These are phyloP conservation scores for Palaemon carinicauda DNA, from an alignment of 1,140 invertebrate genomes.

Conservation along the genomic window DNA sequence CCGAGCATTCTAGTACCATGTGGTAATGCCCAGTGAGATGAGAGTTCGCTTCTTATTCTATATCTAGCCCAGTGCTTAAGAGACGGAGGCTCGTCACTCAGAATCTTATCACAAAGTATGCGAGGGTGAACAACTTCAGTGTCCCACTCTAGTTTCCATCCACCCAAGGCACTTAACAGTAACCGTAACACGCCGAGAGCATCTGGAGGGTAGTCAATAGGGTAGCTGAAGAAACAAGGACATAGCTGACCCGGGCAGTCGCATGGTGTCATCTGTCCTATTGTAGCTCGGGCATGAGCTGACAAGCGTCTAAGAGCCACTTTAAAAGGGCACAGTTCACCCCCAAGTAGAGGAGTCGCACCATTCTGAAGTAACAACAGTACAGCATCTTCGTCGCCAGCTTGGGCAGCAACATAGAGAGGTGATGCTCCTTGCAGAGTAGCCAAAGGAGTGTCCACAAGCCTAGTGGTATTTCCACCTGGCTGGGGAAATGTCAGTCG, in stretches of 20 bases:
- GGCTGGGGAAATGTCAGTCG: constrained; percentile 7
- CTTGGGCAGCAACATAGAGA: constrained; percentile 34
- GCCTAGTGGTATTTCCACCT: not conserved
- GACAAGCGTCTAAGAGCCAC: constrained; percentile 32
- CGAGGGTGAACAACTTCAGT: constrained; percentile 9
- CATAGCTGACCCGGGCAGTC: not conserved
- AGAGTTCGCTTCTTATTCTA: constrained; percentile 6
- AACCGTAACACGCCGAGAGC: constrained; percentile 15
- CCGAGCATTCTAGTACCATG: not conserved
- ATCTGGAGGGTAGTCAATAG: constrained; percentile 11
- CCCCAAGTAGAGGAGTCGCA: constrained; percentile 1
- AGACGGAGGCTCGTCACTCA: not conserved
- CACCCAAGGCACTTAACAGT: constrained; percentile 17
- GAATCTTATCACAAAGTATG: not conserved
- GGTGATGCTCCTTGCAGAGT: constrained; percentile 29
- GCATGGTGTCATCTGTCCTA: constrained; percentile 27
- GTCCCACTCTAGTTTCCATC: not conserved
- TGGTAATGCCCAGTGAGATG: not conserved
- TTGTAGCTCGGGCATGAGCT: constrained; percentile 1
- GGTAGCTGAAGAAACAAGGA: constrained; percentile 4
- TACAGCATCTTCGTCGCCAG: constrained; percentile 26
- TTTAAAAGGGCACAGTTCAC: constrained; percentile 23
- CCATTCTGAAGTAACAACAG: constrained; percentile 36
- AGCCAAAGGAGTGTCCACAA: constrained; percentile 17
- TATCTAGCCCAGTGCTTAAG: constrained; percentile 37